Base-by-base conservation (phyloP, 2,113 vertebrate species). In the Odontesthes bonariensis region DNA sequence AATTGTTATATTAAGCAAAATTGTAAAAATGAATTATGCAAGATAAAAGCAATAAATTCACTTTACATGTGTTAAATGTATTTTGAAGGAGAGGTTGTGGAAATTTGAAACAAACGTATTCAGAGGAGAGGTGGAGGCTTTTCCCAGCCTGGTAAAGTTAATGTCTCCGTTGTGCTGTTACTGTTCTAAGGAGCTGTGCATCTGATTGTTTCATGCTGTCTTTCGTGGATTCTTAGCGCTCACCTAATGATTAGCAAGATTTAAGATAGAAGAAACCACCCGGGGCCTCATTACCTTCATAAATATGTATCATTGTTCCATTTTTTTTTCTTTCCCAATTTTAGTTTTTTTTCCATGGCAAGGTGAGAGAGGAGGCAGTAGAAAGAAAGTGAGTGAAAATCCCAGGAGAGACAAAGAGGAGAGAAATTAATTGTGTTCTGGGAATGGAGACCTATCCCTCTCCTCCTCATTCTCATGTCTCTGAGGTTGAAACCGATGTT, bases 281-380 rank as follows among this genome's bases (percentile, higher is more conserved):
- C 69, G 91, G 90, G 93, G 89, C 78, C 87, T 94, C 90, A 93
- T 94, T 95, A 92, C 66, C 79, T 88, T 86, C 70, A 79, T 88
- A 92, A 93, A 92, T 91, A 88, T 82, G 20, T 51, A 87, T 87
- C 80, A 71, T 44, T 82, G 75, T 88, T 89, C 77, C 61, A 75
- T 76, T 83, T 77, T 60, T 69, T 75, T 49, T 64, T 54, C 11
- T 17, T 22, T 57, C 69, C 67, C 71, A 27, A 81, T 85, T 75
- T 33, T 61, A 51, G 20, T 72, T 81, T 54, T 75, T 78, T 69
- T 68, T 70, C 55, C 53, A 58, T 42, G 22, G 69, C 69, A 60
- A 35, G 13, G 31, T n/a, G 32, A 67, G 62, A 58, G 44, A 58
- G 8, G 70, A 73, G 40, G 33, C 54, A 19, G 55, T 76, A 57